Evolutionary conservation across 2,888 invertebrate genomes (phyloP).

Genomic region (Philereme transversata): DNA sequence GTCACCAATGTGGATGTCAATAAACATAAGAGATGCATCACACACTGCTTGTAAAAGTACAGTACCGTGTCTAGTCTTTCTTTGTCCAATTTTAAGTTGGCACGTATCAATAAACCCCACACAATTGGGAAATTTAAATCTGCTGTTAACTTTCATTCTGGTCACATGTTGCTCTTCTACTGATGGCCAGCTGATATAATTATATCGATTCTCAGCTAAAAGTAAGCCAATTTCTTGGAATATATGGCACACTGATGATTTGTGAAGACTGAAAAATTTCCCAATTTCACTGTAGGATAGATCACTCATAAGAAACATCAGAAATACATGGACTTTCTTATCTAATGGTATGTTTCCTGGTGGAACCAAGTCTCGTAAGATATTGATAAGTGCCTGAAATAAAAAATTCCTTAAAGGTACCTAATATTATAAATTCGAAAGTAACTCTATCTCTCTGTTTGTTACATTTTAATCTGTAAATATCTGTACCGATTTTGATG

Average conservation of each 20-base stretch:
- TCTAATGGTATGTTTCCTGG: constrained; percentile 60
- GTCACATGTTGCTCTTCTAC: constrained; percentile 73
- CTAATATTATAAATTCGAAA: no score
- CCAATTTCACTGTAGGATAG: constrained; percentile 68
- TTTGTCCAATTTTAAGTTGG: constrained; percentile 65
- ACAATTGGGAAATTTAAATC: constrained; percentile 74
- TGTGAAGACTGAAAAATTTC: constrained; percentile 67
- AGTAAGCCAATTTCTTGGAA: constrained; percentile 67
- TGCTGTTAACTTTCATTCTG: constrained; percentile 70
- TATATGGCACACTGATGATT: constrained; percentile 69
- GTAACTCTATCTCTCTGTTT: no score
- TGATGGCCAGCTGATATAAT: constrained; percentile 73
- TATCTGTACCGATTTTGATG: no score
- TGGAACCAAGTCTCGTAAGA: constrained; percentile 53
- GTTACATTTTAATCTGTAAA: no score
- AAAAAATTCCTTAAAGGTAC: constrained; percentile 10
- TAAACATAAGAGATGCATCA: constrained; percentile 71
- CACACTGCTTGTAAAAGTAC: constrained; percentile 76
- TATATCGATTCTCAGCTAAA: constrained; percentile 60
- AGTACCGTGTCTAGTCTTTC: constrained; percentile 54
- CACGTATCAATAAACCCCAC: constrained; percentile 75
- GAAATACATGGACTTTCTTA: constrained; percentile 74
- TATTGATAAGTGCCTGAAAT: constrained; percentile 66
- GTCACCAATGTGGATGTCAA: constrained; percentile 67
- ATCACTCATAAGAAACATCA: constrained; percentile 67